Evolutionary conservation across 2,888 invertebrate species (phyloP).

Genomic region (Mythimna pallens): DNA sequence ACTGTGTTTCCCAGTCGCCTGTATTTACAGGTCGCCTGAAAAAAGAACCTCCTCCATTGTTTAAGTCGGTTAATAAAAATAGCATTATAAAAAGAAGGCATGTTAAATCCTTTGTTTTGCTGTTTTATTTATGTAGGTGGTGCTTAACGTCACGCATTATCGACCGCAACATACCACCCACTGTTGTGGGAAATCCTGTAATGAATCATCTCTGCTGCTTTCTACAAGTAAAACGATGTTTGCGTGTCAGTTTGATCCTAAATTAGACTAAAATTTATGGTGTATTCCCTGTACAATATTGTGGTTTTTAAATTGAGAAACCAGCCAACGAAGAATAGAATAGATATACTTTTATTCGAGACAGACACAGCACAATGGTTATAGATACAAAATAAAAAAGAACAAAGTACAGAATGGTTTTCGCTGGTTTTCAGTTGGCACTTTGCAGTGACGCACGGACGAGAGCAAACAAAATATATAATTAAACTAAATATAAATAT

Average conservation of each 20-base stretch:
- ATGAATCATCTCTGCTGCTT: conserved; percentile 55
- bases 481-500: no score
- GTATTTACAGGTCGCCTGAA: background rate
- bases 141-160: conserved; percentile 47
- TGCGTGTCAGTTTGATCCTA: conserved; percentile 27
- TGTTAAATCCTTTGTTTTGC: conserved; percentile 37
- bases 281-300: conserved; percentile 12
- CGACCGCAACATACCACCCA: conserved; percentile 49
- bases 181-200: conserved; percentile 57
- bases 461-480: no score
- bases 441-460: no score
- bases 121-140: conserved; percentile 43
- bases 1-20: background rate
- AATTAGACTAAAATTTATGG: conserved; percentile 30
- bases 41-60: no score
- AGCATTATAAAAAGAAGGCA: conserved; percentile 15
- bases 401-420: no score
- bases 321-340: background rate
- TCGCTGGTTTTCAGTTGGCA: no score
- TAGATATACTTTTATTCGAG: no score
- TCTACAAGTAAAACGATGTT: conserved; percentile 27
- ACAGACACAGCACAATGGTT: no score
- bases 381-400: no score
- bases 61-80: conserved; percentile 14
- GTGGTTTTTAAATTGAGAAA: background rate